Evolutionary conservation across 2,113 vertebrate genomes (phyloP).

Genomic region (Sminthopsis crassicaudata): DNA sequence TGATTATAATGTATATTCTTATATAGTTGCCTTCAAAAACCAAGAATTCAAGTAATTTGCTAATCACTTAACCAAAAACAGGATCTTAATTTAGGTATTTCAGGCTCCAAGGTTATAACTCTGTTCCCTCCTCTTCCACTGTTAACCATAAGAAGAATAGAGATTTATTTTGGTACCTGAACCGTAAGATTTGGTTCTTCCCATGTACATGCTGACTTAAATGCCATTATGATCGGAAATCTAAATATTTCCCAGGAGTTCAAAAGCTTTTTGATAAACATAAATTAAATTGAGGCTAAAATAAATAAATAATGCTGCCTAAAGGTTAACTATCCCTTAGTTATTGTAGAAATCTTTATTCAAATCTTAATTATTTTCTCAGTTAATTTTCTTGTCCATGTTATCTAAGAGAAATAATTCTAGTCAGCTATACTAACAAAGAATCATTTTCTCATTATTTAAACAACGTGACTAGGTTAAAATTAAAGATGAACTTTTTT

Average conservation of each 20-base stretch:
- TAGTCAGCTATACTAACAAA: neutral
- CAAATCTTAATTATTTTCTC: constrained; percentile 61
- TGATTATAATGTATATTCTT: neutral
- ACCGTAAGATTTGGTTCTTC: constrained; percentile 13
- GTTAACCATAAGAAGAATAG: constrained; percentile 25
- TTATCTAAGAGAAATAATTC: constrained; percentile 29
- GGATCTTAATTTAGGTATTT: neutral
- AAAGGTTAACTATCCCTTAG: constrained; percentile 17
- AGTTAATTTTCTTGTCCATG: constrained; percentile 53
- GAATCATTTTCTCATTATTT: constrained; percentile 51
- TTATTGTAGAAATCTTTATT: constrained; percentile 45
- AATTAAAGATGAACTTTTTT: neutral
- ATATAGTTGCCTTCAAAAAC: neutral
- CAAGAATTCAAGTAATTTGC: neutral
- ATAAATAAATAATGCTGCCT: constrained; percentile 22
- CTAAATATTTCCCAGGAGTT: constrained; percentile 10
- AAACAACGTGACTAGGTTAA: constrained; percentile 10
- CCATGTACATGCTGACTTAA: neutral
- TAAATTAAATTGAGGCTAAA: constrained; percentile 20
- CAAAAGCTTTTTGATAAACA: constrained; percentile 43
- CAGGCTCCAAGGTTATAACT: neutral
- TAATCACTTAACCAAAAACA: neutral
- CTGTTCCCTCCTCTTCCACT: neutral
- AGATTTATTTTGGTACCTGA: constrained; percentile 18
- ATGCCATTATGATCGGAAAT: constrained; percentile 16